phyloP scores from a whole-genome alignment of 1,140 invertebrate species.

The Coptotermes formosanus region DNA sequence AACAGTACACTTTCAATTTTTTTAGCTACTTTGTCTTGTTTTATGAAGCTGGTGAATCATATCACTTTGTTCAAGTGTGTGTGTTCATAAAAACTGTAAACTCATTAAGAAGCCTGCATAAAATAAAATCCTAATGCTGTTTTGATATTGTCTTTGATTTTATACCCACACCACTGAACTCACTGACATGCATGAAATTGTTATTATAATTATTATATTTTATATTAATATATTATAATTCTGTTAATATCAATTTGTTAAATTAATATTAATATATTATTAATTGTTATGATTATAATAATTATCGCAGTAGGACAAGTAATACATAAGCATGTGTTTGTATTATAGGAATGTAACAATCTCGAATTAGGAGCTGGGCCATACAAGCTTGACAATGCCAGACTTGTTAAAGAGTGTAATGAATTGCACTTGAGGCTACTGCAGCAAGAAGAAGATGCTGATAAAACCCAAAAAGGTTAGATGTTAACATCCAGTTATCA shows the following conservation, averaged over 20 bases:
- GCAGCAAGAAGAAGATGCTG: conserved; percentile 61
- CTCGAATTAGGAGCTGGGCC: conserved; percentile 59
- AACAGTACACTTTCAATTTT: not conserved
- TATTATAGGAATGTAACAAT: conserved; percentile 4
- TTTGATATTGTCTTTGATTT: not conserved
- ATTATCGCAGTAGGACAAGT: not conserved
- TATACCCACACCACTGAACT: not conserved
- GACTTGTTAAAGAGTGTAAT: conserved; percentile 68
- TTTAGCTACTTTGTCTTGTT: not conserved
- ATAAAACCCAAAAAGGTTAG: conserved; percentile 54
- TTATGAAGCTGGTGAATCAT: not conserved
- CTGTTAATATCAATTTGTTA: too few relatives aligned
- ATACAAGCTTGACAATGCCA: conserved; percentile 69
- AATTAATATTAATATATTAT: conserved; percentile 1
- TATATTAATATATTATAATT: too few relatives aligned
- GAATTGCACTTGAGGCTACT: conserved; percentile 66
- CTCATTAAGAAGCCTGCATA: too few relatives aligned
- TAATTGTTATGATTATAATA: not conserved
- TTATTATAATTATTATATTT: too few relatives aligned
- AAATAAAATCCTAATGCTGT: not conserved
- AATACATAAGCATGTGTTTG: not conserved
- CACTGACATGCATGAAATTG: too few relatives aligned
- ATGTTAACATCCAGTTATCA: conserved; percentile 20
- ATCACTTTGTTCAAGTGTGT: not conserved
- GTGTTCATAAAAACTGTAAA: not conserved